Evolutionary conservation across 1,140 invertebrate species (phyloP).

Genomic region (Coelopa frigida): DNA sequence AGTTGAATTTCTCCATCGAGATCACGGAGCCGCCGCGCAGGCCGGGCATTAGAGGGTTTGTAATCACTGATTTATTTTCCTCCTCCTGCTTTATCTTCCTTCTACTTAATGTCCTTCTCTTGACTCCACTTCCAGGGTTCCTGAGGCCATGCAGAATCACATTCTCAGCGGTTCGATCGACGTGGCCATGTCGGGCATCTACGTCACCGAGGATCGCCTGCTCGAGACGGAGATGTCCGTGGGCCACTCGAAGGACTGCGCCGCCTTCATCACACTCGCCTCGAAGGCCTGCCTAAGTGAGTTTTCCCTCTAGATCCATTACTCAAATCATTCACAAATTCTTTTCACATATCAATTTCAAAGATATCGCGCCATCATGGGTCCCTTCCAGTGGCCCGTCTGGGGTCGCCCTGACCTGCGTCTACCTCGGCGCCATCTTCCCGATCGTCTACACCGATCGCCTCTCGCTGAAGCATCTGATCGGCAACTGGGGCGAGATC

Average conservation of each 20-base stretch:
- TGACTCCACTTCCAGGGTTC: constrained; percentile 45
- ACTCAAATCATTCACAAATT: no score
- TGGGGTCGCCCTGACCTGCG: constrained; percentile 62
- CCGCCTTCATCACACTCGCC: constrained; percentile 62
- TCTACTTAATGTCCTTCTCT: no score
- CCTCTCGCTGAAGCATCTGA: constrained; percentile 53
- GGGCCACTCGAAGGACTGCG: constrained; percentile 62
- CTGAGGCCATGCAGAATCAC: constrained; percentile 47
- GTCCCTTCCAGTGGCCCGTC: constrained; percentile 68
- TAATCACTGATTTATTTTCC: no score
- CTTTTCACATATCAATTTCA: no score
- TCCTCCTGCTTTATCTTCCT: no score
- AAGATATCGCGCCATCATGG: constrained; percentile 72
- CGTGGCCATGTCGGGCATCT: constrained; percentile 60
- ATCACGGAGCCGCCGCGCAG: constrained; percentile 51
- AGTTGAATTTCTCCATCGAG: constrained; percentile 62
- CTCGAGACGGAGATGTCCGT: constrained; percentile 51
- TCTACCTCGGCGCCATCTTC: constrained; percentile 63
- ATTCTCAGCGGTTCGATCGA: constrained; percentile 43
- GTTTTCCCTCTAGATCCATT: no score
- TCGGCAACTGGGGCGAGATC: constrained; percentile 58
- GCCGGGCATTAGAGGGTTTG: constrained; percentile 46
- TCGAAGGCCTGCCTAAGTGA: constrained; percentile 67
- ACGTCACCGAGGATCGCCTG: constrained; percentile 52
- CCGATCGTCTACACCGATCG: constrained; percentile 63